These are phyloP conservation scores for Drosophila ananassae DNA, from an alignment of 1,140 invertebrate species.

Conservation along the genomic window DNA sequence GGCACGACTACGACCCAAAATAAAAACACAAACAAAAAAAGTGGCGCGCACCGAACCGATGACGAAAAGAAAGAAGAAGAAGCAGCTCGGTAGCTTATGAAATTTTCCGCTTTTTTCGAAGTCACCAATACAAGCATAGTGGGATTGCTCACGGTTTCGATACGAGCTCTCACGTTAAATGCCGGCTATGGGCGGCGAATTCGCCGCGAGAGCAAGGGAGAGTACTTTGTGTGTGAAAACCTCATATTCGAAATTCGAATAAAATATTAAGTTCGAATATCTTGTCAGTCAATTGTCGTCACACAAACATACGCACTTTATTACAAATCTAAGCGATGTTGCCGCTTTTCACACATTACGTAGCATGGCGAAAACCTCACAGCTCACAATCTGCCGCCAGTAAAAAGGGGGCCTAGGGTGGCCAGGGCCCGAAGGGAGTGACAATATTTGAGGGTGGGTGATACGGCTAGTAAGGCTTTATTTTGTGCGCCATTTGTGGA, in stretches of 20 bases:
- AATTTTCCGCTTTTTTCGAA: conserved; percentile 80
- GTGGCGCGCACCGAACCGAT: conserved; percentile 44
- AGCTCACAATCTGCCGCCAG: conserved; percentile 8
- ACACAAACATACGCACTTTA: conserved; percentile 50
- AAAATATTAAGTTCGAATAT: conserved; percentile 77
- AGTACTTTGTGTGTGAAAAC: conserved; percentile 14
- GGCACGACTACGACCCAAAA: conserved; percentile 38
- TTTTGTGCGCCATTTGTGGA: conserved; percentile 68
- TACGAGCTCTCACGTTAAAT: conserved; percentile 24
- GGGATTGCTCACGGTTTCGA: conserved; percentile 19
- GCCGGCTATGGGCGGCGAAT: conserved; percentile 65
- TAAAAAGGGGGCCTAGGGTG: not conserved
- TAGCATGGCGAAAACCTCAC: conserved; percentile 64
- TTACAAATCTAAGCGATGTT: conserved; percentile 64
- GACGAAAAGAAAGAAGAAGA: conserved; percentile 18
- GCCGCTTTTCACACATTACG: conserved; percentile 69
- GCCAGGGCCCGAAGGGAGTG: not conserved
- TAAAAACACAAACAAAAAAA: conserved; percentile 43
- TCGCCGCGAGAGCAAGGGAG: conserved; percentile 29
- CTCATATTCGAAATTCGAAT: conserved; percentile 72
- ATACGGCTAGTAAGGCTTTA: not conserved
- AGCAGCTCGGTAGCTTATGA: conserved; percentile 47
- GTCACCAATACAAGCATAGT: conserved; percentile 10
- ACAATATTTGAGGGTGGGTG: not conserved
- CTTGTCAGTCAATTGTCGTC: conserved; percentile 43